Evolutionary conservation across 2,113 vertebrate genomes (phyloP), one percentile per base, ranked within the genome.

Genomic region (Morone chrysops): DNA sequence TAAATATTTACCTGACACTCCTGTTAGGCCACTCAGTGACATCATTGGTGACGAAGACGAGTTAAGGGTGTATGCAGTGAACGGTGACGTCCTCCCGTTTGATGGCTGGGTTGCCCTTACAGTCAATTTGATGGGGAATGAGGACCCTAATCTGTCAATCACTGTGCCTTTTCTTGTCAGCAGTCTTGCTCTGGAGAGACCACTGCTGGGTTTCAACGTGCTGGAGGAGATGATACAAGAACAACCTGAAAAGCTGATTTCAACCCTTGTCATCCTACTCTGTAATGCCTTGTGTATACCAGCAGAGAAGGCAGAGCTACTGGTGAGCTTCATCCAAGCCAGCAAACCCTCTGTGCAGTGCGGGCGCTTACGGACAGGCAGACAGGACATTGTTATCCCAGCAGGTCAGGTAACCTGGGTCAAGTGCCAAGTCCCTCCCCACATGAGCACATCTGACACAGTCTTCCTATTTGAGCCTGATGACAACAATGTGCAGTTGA

Each of bases 131-230:
- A 67, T 13, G 50, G 82, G 63, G 8, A 84, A 75, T 56, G 60
- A 81, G 12, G 8, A 85, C 6, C 78, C 62, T 31, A n/a, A 40
- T 3, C 5, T 80, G 47, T 75, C 77, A 56, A 56, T 80, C 2
- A 51, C 47, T 56, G 82, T 84, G 7, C 76, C 70, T 69, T 80
- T 84, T 20, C 75, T 84, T 53, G 70, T 79, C 0, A 74, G 61
- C 38, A 79, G 75, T 38, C 7, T 84, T 51, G 31, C 17, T 6
- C 14, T 73, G 43, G 75, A 79, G 43, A 59, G 74, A 45, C 72
- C 74, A 51, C n/a, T 86, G 25, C 38, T 78, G 40, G 73, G 68
- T 8, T 82, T 78, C 3, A 86, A 78, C 20, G 41, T 77, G 22
- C 45, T 78, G 59, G 69, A 86, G 12, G 84, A 60, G 54, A 65